A percentile compares a stretch with the other conserved stretches of the same genome.
phyloP scores from a whole-genome alignment of 2,888 invertebrate genomes.

The Psococerastis gibbosa region DNA sequence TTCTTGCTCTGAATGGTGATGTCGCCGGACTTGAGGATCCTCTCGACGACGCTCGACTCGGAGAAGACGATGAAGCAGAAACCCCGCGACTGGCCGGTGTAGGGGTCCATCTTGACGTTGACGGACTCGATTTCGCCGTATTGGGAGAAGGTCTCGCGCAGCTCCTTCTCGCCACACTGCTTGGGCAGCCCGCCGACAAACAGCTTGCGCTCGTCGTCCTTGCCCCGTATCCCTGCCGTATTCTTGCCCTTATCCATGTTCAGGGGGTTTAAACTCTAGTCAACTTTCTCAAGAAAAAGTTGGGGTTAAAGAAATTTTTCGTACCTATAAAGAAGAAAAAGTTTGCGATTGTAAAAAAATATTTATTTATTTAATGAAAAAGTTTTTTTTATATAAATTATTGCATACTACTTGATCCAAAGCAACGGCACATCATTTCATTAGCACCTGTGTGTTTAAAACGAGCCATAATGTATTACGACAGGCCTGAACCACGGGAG shows the following conservation, averaged over 20 bases:
- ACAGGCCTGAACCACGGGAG: too few species aligned
- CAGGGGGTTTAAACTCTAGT: neutral
- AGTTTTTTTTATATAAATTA: too few species aligned
- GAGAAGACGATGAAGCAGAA: conserved; percentile 46
- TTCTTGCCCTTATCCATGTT: too few species aligned
- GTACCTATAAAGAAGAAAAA: conserved; percentile 9
- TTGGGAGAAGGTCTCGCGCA: conserved; percentile 40
- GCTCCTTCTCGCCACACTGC: conserved; percentile 37
- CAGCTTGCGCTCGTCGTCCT: conserved; percentile 36
- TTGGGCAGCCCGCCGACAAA: conserved; percentile 44
- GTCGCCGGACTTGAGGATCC: conserved; percentile 30
- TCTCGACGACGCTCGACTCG: conserved; percentile 33
- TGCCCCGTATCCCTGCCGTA: conserved; percentile 21
- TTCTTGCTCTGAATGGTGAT: conserved; percentile 41
- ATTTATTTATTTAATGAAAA: neutral
- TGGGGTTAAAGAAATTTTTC: conserved; percentile 3
- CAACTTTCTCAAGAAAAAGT: conserved; percentile 6
- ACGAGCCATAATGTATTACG: too few species aligned
- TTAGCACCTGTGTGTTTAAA: too few species aligned
- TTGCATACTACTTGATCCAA: too few species aligned
- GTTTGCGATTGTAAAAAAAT: too few species aligned
- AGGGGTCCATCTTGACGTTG: conserved; percentile 40
- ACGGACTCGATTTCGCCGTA: conserved; percentile 42
- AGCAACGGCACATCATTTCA: too few species aligned
- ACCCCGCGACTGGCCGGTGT: conserved; percentile 40